A percentile compares a stretch with the other conserved stretches of the same genome.
These are phyloP conservation scores for Andinoacara biseriatus DNA, from an alignment of 2,113 vertebrate genomes.

Conservation along the genomic window DNA sequence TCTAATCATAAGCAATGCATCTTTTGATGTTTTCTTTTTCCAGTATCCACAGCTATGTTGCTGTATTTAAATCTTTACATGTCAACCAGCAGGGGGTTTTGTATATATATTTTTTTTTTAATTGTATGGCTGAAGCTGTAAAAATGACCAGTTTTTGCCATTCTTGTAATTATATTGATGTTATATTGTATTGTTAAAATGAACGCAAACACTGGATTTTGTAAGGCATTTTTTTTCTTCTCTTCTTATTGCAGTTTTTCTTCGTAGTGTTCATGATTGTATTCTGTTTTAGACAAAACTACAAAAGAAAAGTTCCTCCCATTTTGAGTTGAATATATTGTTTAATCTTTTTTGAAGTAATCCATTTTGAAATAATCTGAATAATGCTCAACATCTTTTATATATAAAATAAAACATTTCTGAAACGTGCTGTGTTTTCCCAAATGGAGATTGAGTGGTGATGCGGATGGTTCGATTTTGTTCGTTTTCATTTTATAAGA, in stretches of 20 bases:
- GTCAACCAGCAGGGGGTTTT: not conserved
- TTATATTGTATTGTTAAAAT: not conserved
- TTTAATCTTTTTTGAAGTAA: not conserved
- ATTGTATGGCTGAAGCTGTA: not conserved
- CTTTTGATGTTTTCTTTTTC: not conserved
- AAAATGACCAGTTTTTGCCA: not conserved
- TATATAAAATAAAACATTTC: not conserved
- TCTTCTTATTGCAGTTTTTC: not conserved
- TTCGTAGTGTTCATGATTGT: not conserved
- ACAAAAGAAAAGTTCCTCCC: not conserved
- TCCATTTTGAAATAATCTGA: not conserved
- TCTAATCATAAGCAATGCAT: not conserved
- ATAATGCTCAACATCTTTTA: not conserved
- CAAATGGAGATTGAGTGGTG: not conserved
- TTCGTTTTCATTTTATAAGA: not conserved
- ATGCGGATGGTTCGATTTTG: not conserved
- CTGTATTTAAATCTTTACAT: not conserved
- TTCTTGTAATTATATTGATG: not conserved
- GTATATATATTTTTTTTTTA: not conserved
- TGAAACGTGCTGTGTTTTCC: not conserved
- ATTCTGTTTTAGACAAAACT: not conserved
- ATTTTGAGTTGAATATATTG: fast-evolving
- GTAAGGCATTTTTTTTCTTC: not conserved
- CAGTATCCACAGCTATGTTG: not conserved
- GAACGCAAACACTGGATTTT: fast-evolving